Conservation (phyloP, 1,140 invertebrate genomes). For the Aphis gossypii region DNA sequence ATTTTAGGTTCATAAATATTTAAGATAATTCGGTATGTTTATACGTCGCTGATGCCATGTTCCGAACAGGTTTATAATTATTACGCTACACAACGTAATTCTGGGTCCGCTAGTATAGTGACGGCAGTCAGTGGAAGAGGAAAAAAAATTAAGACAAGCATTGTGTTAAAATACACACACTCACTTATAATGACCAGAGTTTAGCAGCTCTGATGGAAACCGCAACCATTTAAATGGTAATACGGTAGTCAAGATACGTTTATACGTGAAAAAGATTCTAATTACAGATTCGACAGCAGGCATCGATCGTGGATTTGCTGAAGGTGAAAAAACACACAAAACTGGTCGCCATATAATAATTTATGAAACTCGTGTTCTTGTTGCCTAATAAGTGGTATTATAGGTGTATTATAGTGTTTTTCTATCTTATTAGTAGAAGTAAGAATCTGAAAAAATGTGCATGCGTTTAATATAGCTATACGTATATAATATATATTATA, state of each 20-base stretch:
- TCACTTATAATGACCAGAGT: slow-evolving; percentile 30
- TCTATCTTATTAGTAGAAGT: not conserved
- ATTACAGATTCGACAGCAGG: slow-evolving; percentile 24
- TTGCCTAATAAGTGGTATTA: slow-evolving; percentile 32
- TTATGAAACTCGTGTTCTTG: slow-evolving; percentile 18
- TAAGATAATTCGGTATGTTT: slow-evolving; percentile 42
- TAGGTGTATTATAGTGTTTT: slow-evolving; percentile 15
- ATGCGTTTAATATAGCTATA: not conserved
- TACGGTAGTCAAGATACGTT: slow-evolving; percentile 46
- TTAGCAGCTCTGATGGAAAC: slow-evolving; percentile 34
- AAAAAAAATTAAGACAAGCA: slow-evolving; percentile 49
- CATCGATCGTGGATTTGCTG: slow-evolving; percentile 26
- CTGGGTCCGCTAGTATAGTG: not conserved
- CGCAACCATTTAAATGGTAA: slow-evolving; percentile 54
- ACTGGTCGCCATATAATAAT: slow-evolving; percentile 41
- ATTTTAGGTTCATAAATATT: slow-evolving; percentile 53
- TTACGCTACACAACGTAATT: slow-evolving; percentile 44
- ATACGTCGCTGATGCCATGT: not conserved
- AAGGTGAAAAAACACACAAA: slow-evolving; percentile 48
- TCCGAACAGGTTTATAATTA: slow-evolving; percentile 57
- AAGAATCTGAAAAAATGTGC: slow-evolving; percentile 5
- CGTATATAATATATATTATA: not conserved
- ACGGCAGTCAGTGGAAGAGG: slow-evolving; percentile 23
- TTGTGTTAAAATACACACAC: slow-evolving; percentile 52
- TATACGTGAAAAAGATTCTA: slow-evolving; percentile 32